These are phyloP conservation scores for Pungitius pungitius DNA, from an alignment of 2,113 vertebrate genomes.

Conservation along the genomic window DNA sequence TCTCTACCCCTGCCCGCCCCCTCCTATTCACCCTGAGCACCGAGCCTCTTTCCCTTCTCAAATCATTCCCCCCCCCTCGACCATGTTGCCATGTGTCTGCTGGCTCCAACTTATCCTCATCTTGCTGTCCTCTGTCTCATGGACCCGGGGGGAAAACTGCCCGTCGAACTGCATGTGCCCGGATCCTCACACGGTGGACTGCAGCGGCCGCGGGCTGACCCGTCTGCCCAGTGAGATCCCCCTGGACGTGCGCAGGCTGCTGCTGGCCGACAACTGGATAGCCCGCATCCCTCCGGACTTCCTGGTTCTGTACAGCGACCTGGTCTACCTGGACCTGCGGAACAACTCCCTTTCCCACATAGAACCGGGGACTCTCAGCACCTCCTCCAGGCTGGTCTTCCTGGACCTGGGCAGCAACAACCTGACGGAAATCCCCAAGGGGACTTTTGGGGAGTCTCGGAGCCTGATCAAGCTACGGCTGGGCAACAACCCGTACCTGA, in stretches of 20 bases:
- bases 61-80: conserved; percentile 74
- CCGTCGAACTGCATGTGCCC: conserved; percentile 88
- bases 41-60: conserved; percentile 56
- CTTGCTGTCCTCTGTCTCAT: conserved; percentile 76
- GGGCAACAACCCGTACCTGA: conserved; percentile 90
- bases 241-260: conserved; percentile 91
- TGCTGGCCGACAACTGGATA: conserved; percentile 93
- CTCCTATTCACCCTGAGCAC: conserved; percentile 53
- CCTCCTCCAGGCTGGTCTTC: conserved; percentile 92
- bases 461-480: conserved; percentile 91
- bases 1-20: conserved; percentile 50
- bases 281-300: conserved; percentile 92
- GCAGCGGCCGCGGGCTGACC: conserved; percentile 90
- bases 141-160: conserved; percentile 84
- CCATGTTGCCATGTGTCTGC: conserved; percentile 85
- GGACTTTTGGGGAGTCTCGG: conserved; percentile 89
- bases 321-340: conserved; percentile 95
- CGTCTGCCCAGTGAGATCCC: conserved; percentile 91
- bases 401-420: conserved; percentile 96
- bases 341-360: conserved; percentile 93
- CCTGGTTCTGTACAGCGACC: conserved; percentile 94
- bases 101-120: conserved; percentile 79
- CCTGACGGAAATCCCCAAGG: conserved; percentile 90
- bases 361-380: conserved; percentile 91
- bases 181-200: conserved; percentile 95